These are phyloP conservation scores for Polylopha cassiicola DNA, from an alignment of 2,888 invertebrate genomes.

Conservation along the genomic window DNA sequence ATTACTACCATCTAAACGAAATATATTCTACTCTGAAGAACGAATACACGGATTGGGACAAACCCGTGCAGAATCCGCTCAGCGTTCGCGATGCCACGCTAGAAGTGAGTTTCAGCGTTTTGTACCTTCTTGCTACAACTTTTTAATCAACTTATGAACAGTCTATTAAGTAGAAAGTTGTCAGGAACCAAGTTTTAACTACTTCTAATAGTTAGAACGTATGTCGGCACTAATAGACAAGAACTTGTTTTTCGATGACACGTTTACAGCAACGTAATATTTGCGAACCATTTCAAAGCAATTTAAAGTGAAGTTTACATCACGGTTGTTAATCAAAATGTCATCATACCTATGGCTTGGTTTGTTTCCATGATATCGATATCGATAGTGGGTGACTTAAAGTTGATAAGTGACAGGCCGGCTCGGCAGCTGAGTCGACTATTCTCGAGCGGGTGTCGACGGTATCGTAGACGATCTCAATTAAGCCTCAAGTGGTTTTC, in stretches of 20 bases:
- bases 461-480: conserved; percentile 58
- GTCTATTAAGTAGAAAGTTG: conserved; percentile 8
- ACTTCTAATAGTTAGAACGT: conserved; percentile 4
- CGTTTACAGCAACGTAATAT: too few species aligned
- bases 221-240: conserved; percentile 8
- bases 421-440: conserved; percentile 41
- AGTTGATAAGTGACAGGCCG: conserved; percentile 36
- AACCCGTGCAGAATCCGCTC: conserved; percentile 89
- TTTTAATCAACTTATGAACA: conserved; percentile 21
- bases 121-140: conserved; percentile 13
- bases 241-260: neutral
- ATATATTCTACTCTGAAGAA: conserved; percentile 95
- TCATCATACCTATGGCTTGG: too few species aligned
- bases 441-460: conserved; percentile 29
- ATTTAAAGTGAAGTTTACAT: too few species aligned
- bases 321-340: too few species aligned
- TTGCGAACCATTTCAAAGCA: too few species aligned
- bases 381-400: conserved; percentile 24
- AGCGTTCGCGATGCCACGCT: conserved; percentile 91
- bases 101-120: conserved; percentile 63
- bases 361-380: conserved; percentile 8
- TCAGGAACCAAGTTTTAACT: conserved; percentile 13
- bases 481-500: conserved; percentile 61
- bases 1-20: conserved; percentile 96
- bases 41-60: conserved; percentile 98